Evolutionary conservation across 2,797 vertebrate genomes (phyloP), one percentile per base, ranked within the genome.

Genomic region (Notoglanidium macrostoma): DNA sequence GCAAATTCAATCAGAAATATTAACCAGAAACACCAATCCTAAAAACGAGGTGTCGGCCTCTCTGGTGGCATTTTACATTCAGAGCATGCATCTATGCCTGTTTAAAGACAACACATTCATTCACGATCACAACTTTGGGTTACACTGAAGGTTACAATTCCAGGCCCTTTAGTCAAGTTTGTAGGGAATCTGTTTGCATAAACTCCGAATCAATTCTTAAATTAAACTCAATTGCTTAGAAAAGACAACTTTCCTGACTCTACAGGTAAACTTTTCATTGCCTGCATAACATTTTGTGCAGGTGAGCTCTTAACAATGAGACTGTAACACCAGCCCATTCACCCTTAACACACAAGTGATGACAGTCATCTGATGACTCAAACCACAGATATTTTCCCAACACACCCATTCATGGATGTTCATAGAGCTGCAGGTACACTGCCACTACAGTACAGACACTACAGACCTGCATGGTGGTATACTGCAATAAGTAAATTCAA

Each of bases 331-430:
- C 40, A 17, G 55, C 40, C 29, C 29, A 19, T 63, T 79, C 19
- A 68, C 46, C 63, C 26, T 85, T 85, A 85, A 73, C 83, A 85
- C 55, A 81, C 17, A 85, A 40, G 83, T 85, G 76, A 73, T 65
- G 76, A 88, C 83, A 81, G 73, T 2, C 32, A n/a, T 55, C 55
- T 17, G 55, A 46, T 87, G 80, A 87, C 81, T 87, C 86, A 87
- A 65, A 84, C 59, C 73, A 29, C 11, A 87, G 86, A 88, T 29
- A 81, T 81, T 65, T 85, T 83, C 79, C 76, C 65, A 65, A 54
- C 26, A 61, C 76, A 78, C 82, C 83, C 83, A 72, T 51, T 72
- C 54, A 84, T 61, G 29, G 61, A 61, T 54, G 80, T 79, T 59
- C n/a, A 70, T 1, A 61, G 51, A 72, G 35, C 17, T 61, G 11